A percentile compares a stretch with the other conserved stretches of the same genome.
These are phyloP conservation scores for Hoplias malabaricus DNA, from an alignment of 2,113 vertebrate species.

Conservation along the genomic window DNA sequence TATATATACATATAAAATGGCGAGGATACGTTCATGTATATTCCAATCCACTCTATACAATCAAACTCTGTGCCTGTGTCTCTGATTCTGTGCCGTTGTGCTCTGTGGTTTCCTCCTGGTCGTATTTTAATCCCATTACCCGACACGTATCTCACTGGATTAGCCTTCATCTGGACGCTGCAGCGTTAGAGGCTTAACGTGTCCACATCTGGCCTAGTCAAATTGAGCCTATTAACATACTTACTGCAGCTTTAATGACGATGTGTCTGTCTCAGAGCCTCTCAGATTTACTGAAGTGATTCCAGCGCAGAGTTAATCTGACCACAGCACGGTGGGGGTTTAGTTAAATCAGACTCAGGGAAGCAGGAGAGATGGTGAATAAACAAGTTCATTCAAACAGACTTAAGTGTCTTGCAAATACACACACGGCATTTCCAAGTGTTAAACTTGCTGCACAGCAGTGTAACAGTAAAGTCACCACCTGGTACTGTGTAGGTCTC, in stretches of 20 bases:
- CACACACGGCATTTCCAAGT: no score
- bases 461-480: no score
- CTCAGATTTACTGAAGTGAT: conserved; percentile 23
- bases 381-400: not conserved
- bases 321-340: conserved; percentile 9
- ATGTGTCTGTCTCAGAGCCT: conserved; percentile 27
- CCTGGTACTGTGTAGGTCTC: no score
- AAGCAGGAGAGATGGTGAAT: not conserved
- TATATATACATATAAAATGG: no score
- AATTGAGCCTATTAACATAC: conserved; percentile 2
- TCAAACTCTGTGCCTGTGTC: not conserved
- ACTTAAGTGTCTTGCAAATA: not conserved
- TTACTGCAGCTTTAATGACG: conserved; percentile 36
- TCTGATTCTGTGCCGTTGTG: conserved; percentile 39
- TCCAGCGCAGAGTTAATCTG: not conserved
- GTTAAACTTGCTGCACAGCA: no score
- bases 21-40: no score
- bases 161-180: conserved; percentile 36
- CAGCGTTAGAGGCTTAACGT: conserved; percentile 31
- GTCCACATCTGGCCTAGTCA: conserved; percentile 8
- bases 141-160: conserved; percentile 40
- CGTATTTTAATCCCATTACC: conserved; percentile 45
- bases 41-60: no score
- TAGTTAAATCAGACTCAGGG: not conserved
- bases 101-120: conserved; percentile 9